These are phyloP conservation scores for Paradoxurus hermaphroditus DNA, from an alignment of 2,113 vertebrate genomes.

Conservation along the genomic window DNA sequence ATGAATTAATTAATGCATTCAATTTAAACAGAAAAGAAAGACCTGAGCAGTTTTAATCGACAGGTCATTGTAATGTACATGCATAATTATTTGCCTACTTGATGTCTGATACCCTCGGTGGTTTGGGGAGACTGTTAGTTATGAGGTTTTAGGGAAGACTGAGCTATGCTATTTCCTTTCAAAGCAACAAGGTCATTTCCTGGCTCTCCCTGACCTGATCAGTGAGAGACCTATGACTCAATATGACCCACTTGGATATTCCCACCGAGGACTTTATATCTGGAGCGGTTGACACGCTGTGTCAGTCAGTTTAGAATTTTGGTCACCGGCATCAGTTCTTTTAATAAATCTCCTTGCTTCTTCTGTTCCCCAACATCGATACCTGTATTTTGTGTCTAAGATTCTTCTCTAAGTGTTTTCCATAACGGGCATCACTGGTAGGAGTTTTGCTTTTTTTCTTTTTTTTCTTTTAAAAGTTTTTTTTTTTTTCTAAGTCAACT, in stretches of 20 bases:
- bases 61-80: rapidly evolving
- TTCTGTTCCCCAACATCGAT: rapidly evolving
- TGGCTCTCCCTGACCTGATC: neutral
- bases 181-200: neutral
- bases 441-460: neutral
- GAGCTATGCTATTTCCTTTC: neutral
- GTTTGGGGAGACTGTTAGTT: neutral
- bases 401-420: neutral
- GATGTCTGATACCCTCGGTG: rapidly evolving
- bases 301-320: no score
- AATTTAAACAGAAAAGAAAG: no score
- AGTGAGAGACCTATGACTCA: rapidly evolving
- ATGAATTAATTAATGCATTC: neutral
- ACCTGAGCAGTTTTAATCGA: neutral
- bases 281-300: rapidly evolving
- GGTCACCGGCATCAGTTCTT: neutral
- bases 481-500: neutral
- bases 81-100: neutral
- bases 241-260: rapidly evolving
- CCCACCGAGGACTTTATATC: no score
- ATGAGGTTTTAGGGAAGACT: neutral
- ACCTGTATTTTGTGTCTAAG: neutral
- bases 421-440: rapidly evolving
- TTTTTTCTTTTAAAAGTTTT: neutral
- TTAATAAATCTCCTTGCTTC: no score